Percentiles rank a stretch among this genome's conserved stretches.
Evolutionary conservation across 2,888 invertebrate species (phyloP).

Genomic region (Metallyticus violacea): DNA sequence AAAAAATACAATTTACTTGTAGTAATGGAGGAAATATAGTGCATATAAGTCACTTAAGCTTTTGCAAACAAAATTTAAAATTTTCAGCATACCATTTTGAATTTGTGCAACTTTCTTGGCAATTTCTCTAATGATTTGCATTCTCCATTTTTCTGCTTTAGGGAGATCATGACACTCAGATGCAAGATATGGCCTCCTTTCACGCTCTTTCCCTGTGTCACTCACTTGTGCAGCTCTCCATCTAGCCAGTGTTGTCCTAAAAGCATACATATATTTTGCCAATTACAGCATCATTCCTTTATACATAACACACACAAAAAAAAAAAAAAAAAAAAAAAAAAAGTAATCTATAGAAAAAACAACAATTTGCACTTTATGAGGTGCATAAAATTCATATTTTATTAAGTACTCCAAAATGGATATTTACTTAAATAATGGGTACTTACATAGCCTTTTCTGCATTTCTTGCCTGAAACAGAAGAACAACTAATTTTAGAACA

Average conservation of each 20-base stretch:
- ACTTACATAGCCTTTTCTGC: conserved; percentile 97
- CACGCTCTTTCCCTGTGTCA: conserved; percentile 74
- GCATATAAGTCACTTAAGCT: too few relatives aligned
- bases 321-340: too few relatives aligned
- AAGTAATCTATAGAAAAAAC: too few relatives aligned
- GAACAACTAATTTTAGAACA: neutral
- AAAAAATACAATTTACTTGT: conserved; percentile 26
- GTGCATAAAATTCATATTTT: too few relatives aligned
- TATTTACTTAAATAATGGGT: conserved; percentile 14
- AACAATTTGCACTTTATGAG: too few relatives aligned
- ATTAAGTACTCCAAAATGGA: neutral
- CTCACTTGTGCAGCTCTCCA: conserved; percentile 97
- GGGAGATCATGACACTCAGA: conserved; percentile 90
- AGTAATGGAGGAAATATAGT: neutral
- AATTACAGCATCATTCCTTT: neutral
- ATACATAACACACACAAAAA: neutral
- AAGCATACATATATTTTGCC: conserved; percentile 32
- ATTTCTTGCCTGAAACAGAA: conserved; percentile 77
- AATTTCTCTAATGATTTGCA: conserved; percentile 95
- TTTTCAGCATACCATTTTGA: conserved; percentile 83
- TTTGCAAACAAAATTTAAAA: too few relatives aligned
- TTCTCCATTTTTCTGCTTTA: conserved; percentile 93
- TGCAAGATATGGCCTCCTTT: conserved; percentile 88
- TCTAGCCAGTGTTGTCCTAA: conserved; percentile 94
- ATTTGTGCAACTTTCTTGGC: conserved; percentile 99